Conservation (phyloP, 2,113 vertebrate genomes). For the Catharus minimus region DNA sequence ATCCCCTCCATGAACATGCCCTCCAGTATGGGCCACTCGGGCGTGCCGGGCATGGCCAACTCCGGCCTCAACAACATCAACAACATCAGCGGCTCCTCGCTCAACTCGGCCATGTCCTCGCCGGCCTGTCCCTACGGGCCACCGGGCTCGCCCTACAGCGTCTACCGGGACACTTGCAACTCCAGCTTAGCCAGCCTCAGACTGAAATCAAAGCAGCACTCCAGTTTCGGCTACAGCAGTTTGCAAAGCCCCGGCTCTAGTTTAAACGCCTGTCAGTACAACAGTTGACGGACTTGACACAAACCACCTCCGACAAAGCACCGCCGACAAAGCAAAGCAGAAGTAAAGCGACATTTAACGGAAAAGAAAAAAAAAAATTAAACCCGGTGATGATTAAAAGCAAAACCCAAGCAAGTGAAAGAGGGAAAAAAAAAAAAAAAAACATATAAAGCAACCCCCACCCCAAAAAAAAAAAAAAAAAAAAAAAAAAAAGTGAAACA, state of each 20-base stretch:
- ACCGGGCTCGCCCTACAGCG: constrained; percentile 92
- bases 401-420: constrained; percentile 27
- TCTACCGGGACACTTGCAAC: constrained; percentile 98
- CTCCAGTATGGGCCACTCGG: constrained; percentile 91
- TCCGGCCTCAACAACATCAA: constrained; percentile 96
- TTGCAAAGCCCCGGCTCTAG: constrained; percentile 91
- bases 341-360: constrained; percentile 51
- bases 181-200: constrained; percentile 94
- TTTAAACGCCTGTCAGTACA: constrained; percentile 97
- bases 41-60: constrained; percentile 89
- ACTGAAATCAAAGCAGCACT: constrained; percentile 98
- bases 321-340: constrained; percentile 42
- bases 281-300: constrained; percentile 87
- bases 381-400: background rate
- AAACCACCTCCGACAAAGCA: constrained; percentile 43
- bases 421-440: background rate
- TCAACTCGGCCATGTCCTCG: constrained; percentile 94
- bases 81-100: constrained; percentile 90
- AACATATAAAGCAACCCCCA: background rate
- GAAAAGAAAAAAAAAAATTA: background rate
- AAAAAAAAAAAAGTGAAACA: background rate
- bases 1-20: constrained; percentile 99
- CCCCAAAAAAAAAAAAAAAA: background rate
- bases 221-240: constrained; percentile 94
- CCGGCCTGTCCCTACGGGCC: constrained; percentile 93